Base-by-base conservation (phyloP, 2,888 invertebrate species). In the Sminthurides aquaticus region DNA sequence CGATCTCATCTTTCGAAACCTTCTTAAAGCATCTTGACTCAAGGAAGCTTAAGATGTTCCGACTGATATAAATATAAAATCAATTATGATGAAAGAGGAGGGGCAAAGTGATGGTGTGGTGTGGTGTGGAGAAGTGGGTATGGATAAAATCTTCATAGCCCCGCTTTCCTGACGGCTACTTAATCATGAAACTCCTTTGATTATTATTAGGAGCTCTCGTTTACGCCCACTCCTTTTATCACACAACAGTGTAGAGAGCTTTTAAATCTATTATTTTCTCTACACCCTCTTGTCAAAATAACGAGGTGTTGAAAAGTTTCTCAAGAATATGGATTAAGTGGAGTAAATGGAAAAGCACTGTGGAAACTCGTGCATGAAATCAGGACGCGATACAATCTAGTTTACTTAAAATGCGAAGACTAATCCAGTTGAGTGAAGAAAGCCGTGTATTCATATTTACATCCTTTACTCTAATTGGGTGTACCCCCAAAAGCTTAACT, bases 281-380 rank as follows among this genome's bases (percentile, higher is more conserved):
- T 34, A 5, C 43, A 34, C 5, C n/a, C n/a, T n/a, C n/a, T n/a
- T n/a, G n/a, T n/a, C n/a, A 34, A 34, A 34, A 15, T 34, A 34
- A 34, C 43, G 43, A 34, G 43, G 43, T 34, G 43, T 34, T 34
- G 43, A 34, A 34, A 34, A 34, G 8, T 34, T 34, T 34, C 43
- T 15, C 43, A 34, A 34, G 43, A 34, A 34, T 11, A 34, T 34
- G 43, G 43, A 34, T 34, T 34, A 34, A n/a, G n/a, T n/a, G n/a
- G n/a, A 43, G 8, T 43, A 43, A 43, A 52, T 52, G 52, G 22
- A 22, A 52, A 60, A 25, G 28, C 11, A 28, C 15, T 15, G 59
- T 52, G 64, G 34, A 58, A 69, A 67, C 61, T 69, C 69, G 69
- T 69, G 69, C 69, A 54, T 67, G 69, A 69, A 67, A 69, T 69